These are phyloP conservation scores for Zygogramma bicolorata DNA, from an alignment of 2,888 invertebrate genomes.

Conservation along the genomic window DNA sequence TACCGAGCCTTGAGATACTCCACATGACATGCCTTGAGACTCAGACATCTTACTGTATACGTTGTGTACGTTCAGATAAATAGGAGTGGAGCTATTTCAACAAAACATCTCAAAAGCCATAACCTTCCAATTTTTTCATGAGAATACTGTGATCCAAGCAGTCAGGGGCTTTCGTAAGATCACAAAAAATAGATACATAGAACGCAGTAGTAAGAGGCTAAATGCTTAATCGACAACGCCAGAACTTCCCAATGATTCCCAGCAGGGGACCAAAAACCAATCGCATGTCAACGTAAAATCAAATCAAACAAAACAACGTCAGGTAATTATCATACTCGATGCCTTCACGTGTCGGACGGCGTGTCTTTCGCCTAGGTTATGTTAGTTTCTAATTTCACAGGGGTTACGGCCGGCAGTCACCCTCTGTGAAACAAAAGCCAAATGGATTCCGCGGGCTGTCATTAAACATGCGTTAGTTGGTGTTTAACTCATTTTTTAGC, in stretches of 20 bases:
- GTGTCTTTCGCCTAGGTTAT: conserved; percentile 41
- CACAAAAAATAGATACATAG: too few relatives aligned
- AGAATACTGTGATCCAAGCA: too few relatives aligned
- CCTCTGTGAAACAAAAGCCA: conserved; percentile 61
- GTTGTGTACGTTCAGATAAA: too few relatives aligned
- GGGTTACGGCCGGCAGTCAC: conserved; percentile 39
- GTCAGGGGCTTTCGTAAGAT: too few relatives aligned
- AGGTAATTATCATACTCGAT: conserved; percentile 47
- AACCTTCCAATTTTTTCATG: too few relatives aligned
- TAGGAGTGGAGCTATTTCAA: too few relatives aligned
- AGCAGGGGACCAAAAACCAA: conserved; percentile 48
- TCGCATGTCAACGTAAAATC: conserved; percentile 62
- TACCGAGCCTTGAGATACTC: too few relatives aligned
- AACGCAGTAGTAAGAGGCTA: neutral
- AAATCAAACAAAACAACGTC: conserved; percentile 61
- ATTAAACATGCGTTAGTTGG: conserved; percentile 63
- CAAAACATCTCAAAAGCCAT: too few relatives aligned
- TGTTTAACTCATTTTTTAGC: conserved; percentile 55
- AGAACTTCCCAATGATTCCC: conserved; percentile 8
- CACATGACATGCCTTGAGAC: too few relatives aligned
- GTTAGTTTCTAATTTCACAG: conserved; percentile 28
- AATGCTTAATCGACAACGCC: neutral
- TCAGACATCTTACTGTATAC: too few relatives aligned
- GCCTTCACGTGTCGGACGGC: conserved; percentile 56
- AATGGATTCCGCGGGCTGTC: conserved; percentile 58